phyloP scores from a whole-genome alignment of 2,797 vertebrate genomes.

The Lutjanus campechanus region DNA sequence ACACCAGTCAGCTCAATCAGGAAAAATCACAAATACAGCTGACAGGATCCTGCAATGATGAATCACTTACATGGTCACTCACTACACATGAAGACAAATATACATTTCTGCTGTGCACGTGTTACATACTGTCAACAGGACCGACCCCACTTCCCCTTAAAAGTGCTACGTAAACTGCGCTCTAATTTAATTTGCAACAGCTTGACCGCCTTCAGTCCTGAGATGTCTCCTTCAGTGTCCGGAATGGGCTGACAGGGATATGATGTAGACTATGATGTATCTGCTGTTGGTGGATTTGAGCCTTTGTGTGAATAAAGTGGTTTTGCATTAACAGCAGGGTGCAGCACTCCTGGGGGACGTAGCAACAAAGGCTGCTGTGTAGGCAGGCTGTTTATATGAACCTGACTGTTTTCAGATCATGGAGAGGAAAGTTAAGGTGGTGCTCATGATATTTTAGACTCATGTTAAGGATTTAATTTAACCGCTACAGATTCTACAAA shows the following conservation, averaged over 20 bases:
- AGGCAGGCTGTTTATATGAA: slow-evolving; percentile 47
- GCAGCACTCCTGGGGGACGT: slow-evolving; percentile 52
- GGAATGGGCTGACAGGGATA: slow-evolving; percentile 16
- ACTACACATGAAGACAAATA: slow-evolving; percentile 70
- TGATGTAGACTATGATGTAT: slow-evolving; percentile 33
- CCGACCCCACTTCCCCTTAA: slow-evolving; percentile 35
- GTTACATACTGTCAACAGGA: slow-evolving; percentile 49
- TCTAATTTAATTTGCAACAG: slow-evolving; percentile 52
- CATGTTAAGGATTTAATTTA: neutral
- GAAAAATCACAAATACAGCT: slow-evolving; percentile 68
- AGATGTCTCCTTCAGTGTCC: slow-evolving; percentile 25
- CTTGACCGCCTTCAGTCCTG: slow-evolving; percentile 25
- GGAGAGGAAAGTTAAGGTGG: slow-evolving; percentile 8
- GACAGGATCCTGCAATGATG: slow-evolving; percentile 54
- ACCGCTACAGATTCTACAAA: neutral
- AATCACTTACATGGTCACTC: slow-evolving; percentile 51
- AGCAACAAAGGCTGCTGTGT: slow-evolving; percentile 69
- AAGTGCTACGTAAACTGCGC: slow-evolving; percentile 6
- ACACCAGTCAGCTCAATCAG: slow-evolving; percentile 55
- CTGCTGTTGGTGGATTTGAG: slow-evolving; percentile 42
- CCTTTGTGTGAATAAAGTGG: slow-evolving; percentile 62
- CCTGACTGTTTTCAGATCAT: slow-evolving; percentile 41
- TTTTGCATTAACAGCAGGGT: slow-evolving; percentile 61
- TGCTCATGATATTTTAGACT: slow-evolving; percentile 24
- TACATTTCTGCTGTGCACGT: slow-evolving; percentile 49